phyloP scores from a whole-genome alignment of 2,888 invertebrate genomes.

The Xylocampa areola region DNA sequence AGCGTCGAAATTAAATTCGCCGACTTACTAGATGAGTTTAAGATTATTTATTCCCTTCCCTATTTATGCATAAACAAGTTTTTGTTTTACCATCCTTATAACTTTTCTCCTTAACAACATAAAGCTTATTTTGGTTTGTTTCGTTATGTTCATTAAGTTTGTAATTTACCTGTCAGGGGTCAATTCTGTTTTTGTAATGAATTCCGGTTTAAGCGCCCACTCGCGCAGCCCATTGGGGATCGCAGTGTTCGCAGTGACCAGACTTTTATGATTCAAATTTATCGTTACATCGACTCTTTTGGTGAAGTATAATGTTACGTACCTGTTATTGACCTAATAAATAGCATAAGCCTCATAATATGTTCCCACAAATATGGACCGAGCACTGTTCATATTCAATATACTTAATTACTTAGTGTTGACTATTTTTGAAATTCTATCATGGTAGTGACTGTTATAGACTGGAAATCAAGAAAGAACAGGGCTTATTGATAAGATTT shows the following conservation, averaged over 20 bases:
- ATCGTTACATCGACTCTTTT: not conserved
- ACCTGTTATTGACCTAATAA: no score
- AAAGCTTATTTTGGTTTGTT: constrained; percentile 55
- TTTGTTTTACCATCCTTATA: constrained; percentile 17
- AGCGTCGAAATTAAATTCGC: constrained; percentile 68
- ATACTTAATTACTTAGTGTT: no score
- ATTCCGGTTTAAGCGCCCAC: constrained; percentile 62
- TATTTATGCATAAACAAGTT: constrained; percentile 62
- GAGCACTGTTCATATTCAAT: no score
- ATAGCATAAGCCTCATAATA: no score
- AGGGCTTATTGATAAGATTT: no score
- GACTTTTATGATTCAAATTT: constrained; percentile 23
- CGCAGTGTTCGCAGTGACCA: constrained; percentile 20
- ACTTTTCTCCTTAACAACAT: constrained; percentile 31
- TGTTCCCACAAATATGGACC: no score
- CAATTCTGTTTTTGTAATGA: constrained; percentile 68
- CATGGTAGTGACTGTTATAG: no score
- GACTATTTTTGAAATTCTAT: no score
- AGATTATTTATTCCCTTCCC: constrained; percentile 73
- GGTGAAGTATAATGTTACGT: no score
- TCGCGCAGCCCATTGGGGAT: constrained; percentile 51
- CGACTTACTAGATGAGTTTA: constrained; percentile 64
- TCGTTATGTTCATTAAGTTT: constrained; percentile 37
- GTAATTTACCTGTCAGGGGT: constrained; percentile 64
- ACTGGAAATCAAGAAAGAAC: no score